These are phyloP conservation scores for Falco naumanni DNA, from an alignment of 2,797 vertebrate species.

Conservation along the genomic window DNA sequence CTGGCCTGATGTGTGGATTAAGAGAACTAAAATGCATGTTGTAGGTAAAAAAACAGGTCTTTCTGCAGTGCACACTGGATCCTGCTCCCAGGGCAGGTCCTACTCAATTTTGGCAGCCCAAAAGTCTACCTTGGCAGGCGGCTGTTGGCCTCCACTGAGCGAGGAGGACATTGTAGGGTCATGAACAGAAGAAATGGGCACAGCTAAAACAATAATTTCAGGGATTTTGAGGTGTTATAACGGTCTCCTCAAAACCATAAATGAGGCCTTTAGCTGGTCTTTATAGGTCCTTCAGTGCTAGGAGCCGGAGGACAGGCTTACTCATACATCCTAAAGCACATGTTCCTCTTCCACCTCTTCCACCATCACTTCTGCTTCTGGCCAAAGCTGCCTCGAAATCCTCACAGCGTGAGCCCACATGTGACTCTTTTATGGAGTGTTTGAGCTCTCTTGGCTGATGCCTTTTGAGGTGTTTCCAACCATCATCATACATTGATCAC, in stretches of 20 bases:
- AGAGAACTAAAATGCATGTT: background rate
- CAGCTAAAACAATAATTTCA: background rate
- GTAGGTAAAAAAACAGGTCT: background rate
- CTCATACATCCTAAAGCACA: background rate
- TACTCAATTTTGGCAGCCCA: background rate
- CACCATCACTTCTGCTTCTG: background rate
- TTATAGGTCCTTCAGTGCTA: background rate
- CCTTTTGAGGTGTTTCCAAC: background rate
- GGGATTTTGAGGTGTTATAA: background rate
- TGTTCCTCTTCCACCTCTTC: background rate
- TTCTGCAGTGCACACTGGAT: accelerated
- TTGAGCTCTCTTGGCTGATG: background rate
- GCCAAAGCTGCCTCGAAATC: background rate
- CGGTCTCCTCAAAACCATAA: background rate
- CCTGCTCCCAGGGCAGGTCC: background rate
- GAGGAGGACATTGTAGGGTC: background rate
- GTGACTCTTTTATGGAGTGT: background rate
- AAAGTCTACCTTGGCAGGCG: background rate
- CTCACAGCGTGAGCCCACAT: background rate
- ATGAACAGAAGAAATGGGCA: background rate
- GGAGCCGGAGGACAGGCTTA: background rate
- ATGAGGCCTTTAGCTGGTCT: background rate
- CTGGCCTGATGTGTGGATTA: background rate
- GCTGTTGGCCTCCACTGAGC: background rate
- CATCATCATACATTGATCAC: background rate